Evolutionary conservation across 2,113 vertebrate genomes (phyloP).

Genomic region (pig (Sus scrofa)): T2T-Sscrofa CM000814.6:70788501-70789000

Average conservation of each 20-base stretch:
- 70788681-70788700: not conserved
- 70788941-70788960: not conserved
- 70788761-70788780: not conserved
- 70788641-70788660: too few species aligned
- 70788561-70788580: too few species aligned
- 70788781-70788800: not conserved
- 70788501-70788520: too few species aligned
- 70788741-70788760: not conserved
- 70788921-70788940: not conserved
- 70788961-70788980: not conserved
- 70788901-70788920: not conserved
- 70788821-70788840: not conserved
- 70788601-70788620: too few species aligned
- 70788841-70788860: not conserved
- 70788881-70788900: not conserved
- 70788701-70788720: not conserved
- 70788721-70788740: not conserved
- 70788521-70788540: too few species aligned
- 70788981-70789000: not conserved
- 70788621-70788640: too few species aligned
- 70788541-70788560: too few species aligned
- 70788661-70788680: too few species aligned
- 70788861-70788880: not conserved
- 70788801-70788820: not conserved
- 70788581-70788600: too few species aligned